Percentiles rank a stretch among this genome's conserved stretches.
Conservation (phyloP, 2,797 vertebrate species). For the Mus caroli region DNA sequence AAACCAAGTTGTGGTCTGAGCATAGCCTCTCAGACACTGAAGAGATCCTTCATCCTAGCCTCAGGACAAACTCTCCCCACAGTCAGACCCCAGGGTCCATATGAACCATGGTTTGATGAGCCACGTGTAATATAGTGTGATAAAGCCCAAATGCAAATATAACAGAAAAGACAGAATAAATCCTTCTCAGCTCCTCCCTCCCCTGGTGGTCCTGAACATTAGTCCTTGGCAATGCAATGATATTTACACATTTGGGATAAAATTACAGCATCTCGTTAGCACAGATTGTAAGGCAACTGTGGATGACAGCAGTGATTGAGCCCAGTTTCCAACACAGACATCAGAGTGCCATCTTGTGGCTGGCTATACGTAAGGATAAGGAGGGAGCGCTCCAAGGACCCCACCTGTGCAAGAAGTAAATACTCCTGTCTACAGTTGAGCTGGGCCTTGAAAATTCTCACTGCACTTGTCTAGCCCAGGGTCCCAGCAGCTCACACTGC, state of each 20-base stretch:
- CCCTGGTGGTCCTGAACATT: slow-evolving; percentile 49
- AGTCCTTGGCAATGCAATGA: slow-evolving; percentile 66
- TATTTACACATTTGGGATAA: slow-evolving; percentile 83
- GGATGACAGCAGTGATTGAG: slow-evolving; percentile 72
- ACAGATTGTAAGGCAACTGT: slow-evolving; percentile 76
- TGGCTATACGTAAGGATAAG: slow-evolving; percentile 3
- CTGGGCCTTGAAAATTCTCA: background rate
- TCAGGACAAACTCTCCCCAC: background rate
- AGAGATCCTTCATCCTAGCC: background rate
- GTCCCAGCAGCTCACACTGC: background rate
- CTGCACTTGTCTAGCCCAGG: background rate
- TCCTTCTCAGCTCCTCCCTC: slow-evolving; percentile 26
- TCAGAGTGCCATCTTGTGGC: slow-evolving; percentile 86
- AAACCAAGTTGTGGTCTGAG: background rate
- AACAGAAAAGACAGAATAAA: background rate
- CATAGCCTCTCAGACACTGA: background rate
- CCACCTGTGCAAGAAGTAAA: background rate
- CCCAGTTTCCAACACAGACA: slow-evolving; percentile 75
- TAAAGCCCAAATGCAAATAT: slow-evolving; percentile 60
- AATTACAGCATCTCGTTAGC: slow-evolving; percentile 74
- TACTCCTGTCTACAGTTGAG: background rate
- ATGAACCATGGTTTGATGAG: slow-evolving; percentile 17
- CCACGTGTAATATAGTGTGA: slow-evolving; percentile 43
- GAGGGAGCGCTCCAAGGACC: background rate
- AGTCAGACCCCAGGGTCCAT: background rate